A percentile compares a stretch with the other conserved stretches of the same genome.
Evolutionary conservation across 1,140 invertebrate genomes (phyloP).

Genomic region (Leptinotarsa undecemlineata): DNA sequence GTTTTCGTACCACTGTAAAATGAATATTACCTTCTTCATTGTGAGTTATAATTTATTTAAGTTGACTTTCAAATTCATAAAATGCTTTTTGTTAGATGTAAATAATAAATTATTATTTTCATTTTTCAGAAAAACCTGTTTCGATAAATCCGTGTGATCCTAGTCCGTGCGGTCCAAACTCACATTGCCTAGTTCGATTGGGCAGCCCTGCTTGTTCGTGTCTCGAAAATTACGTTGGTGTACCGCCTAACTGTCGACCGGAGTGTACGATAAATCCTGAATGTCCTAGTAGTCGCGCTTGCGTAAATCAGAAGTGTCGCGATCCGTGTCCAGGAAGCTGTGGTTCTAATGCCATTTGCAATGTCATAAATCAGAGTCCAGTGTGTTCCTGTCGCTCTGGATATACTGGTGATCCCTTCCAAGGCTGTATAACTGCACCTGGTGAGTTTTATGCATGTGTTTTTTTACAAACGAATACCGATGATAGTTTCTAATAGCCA

Average conservation of each 20-base stretch:
- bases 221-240: constrained; percentile 74
- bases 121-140: constrained; percentile 50
- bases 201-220: constrained; percentile 80
- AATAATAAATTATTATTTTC: background rate
- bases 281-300: constrained; percentile 76
- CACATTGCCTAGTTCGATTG: constrained; percentile 72
- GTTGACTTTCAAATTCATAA: background rate
- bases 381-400: constrained; percentile 79
- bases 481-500: background rate
- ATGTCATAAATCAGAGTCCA: constrained; percentile 79
- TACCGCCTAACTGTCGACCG: constrained; percentile 79
- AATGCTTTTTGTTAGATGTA: background rate
- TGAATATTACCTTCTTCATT: no score
- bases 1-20: no score
- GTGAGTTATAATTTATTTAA: background rate
- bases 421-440: constrained; percentile 67
- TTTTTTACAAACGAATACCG: background rate
- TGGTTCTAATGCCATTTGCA: constrained; percentile 80
- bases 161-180: constrained; percentile 81
- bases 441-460: constrained; percentile 57
- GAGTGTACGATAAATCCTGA: constrained; percentile 83
- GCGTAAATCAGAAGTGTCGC: constrained; percentile 78
- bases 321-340: constrained; percentile 87
- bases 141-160: constrained; percentile 73
- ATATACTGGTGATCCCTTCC: constrained; percentile 82